These are phyloP conservation scores for Sarcophaga variegata DNA, from an alignment of 2,888 invertebrate genomes.

Conservation along the genomic window DNA sequence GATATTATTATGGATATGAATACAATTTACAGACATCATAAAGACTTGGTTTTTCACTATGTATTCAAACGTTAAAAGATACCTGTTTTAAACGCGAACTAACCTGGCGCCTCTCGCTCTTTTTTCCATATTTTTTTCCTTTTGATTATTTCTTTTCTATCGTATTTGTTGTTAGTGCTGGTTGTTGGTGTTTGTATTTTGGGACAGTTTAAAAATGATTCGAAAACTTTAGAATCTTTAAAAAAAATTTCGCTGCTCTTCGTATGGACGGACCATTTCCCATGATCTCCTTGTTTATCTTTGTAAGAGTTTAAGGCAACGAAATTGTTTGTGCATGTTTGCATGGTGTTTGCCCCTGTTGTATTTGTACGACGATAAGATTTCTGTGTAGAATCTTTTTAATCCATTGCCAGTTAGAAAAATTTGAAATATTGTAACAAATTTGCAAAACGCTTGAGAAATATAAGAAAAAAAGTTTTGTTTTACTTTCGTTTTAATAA, in stretches of 20 bases:
- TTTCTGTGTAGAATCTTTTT: slow-evolving; percentile 44
- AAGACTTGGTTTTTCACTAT: no score
- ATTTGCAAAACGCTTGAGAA: slow-evolving; percentile 9
- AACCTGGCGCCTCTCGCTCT: background rate
- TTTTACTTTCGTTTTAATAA: background rate
- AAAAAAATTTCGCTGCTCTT: slow-evolving; percentile 26
- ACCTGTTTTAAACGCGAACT: no score
- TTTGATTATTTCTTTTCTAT: background rate
- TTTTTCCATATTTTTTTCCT: background rate
- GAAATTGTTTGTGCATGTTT: background rate
- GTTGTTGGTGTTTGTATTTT: slow-evolving; percentile 44
- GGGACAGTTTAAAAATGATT: slow-evolving; percentile 37
- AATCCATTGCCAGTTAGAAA: slow-evolving; percentile 62
- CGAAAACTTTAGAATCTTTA: slow-evolving; percentile 51
- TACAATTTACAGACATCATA: no score
- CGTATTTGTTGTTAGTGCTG: background rate
- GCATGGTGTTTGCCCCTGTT: background rate
- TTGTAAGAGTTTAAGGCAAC: background rate
- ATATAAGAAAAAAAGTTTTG: no score
- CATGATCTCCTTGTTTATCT: slow-evolving; percentile 51
- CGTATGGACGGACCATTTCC: slow-evolving; percentile 43
- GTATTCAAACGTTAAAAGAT: no score
- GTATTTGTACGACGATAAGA: background rate
- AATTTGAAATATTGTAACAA: slow-evolving; percentile 65
- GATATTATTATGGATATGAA: no score